Conservation (phyloP, 2,888 invertebrate genomes). For the Nomada fabriciana region DNA sequence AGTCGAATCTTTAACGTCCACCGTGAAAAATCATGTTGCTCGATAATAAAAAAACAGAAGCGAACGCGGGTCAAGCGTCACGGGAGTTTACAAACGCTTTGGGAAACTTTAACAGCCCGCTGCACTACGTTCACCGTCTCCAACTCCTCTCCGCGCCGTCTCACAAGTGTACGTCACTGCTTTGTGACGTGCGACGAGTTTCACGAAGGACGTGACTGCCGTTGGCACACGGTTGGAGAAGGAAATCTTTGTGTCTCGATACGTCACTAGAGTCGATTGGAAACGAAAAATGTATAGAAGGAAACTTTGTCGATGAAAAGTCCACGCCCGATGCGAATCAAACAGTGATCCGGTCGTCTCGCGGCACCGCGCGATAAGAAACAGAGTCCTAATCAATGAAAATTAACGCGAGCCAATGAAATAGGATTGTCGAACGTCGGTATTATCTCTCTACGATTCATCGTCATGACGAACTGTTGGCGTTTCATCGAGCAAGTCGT, state of each 20-base stretch:
- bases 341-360: background rate
- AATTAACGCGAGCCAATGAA: conserved; percentile 13
- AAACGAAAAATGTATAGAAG: background rate
- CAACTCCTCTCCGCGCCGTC: conserved; percentile 6
- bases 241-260: conserved; percentile 16
- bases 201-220: conserved; percentile 48
- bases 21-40: background rate
- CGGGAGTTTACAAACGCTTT: background rate
- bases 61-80: background rate
- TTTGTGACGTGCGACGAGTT: conserved; percentile 44
- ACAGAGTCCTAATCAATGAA: conserved; percentile 18
- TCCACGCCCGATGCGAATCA: background rate
- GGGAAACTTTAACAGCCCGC: conserved; percentile 11
- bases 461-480: conserved; percentile 45
- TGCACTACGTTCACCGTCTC: background rate
- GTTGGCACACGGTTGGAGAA: conserved; percentile 14
- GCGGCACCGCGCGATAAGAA: conserved; percentile 15
- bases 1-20: background rate
- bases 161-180: conserved; percentile 51
- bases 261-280: background rate
- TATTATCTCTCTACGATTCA: conserved; percentile 57
- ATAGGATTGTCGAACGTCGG: conserved; percentile 6
- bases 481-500: conserved; percentile 35
- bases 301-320: background rate
- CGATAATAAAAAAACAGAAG: background rate